phyloP scores from a whole-genome alignment of 2,888 invertebrate species.

The Andrena haemorrhoa region DNA sequence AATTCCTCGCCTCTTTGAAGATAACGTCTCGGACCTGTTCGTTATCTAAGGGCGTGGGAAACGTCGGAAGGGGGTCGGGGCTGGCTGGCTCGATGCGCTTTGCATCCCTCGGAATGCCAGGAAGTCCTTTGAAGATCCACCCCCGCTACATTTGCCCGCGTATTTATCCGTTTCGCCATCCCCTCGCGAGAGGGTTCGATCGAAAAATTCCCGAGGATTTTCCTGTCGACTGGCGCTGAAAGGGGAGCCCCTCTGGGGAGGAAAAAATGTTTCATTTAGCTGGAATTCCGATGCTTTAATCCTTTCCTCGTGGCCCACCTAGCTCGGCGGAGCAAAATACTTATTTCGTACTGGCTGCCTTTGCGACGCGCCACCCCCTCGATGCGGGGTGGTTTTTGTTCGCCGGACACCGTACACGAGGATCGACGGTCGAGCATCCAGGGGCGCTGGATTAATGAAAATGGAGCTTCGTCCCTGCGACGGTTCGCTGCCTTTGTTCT shows the following conservation, averaged over 20 bases:
- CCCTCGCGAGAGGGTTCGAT: not conserved
- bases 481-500: conserved; percentile 14
- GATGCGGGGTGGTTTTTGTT: not conserved
- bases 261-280: conserved; percentile 3
- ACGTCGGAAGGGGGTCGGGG: not conserved
- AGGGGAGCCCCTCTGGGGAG: too few relatives aligned
- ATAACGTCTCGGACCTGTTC: conserved; percentile 48
- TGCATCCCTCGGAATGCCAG: conserved; percentile 32
- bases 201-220: not conserved
- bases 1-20: conserved; percentile 43
- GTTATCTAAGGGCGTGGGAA: conserved; percentile 12
- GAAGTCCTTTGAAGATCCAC: conserved; percentile 45
- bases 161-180: conserved; percentile 28
- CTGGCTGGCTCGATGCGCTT: not conserved
- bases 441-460: conserved; percentile 8
- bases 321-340: not conserved
- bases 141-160: conserved; percentile 24
- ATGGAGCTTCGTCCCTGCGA: conserved; percentile 2
- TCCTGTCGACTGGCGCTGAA: not conserved
- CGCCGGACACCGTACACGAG: not conserved
- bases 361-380: not conserved
- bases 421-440: not conserved
- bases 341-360: not conserved
- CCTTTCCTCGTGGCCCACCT: not conserved
- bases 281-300: not conserved